Percentiles rank a stretch among this genome's conserved stretches.
These are phyloP conservation scores for Leptarthrus brevirostris DNA, from an alignment of 2,888 invertebrate species.

Conservation along the genomic window DNA sequence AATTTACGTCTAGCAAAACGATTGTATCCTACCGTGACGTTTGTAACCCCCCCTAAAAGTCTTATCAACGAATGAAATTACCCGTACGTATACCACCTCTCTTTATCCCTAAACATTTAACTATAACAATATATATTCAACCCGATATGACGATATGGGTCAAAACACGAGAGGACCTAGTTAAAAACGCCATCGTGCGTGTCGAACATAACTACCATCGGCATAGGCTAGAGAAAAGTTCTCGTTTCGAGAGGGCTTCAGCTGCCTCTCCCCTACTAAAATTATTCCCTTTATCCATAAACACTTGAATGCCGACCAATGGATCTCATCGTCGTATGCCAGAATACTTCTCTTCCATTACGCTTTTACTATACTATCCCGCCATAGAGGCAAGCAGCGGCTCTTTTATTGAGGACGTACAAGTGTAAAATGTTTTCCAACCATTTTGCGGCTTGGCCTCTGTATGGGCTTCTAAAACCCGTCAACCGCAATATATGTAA, in stretches of 20 bases:
- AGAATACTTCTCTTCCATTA: not conserved
- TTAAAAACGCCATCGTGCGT: conserved; percentile 45
- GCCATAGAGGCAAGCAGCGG: not conserved
- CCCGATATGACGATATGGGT: conserved; percentile 21
- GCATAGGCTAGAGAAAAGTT: conserved; percentile 16
- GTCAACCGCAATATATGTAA: conserved; percentile 46
- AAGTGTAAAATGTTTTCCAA: conserved; percentile 49
- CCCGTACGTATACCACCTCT: no score
- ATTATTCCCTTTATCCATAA: not conserved
- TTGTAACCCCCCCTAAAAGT: conserved; percentile 9
- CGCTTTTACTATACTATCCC: not conserved
- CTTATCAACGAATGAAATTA: conserved; percentile 1
- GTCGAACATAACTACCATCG: conserved; percentile 40
- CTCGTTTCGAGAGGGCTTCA: conserved; percentile 12
- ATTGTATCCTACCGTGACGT: no score
- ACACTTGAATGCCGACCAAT: conserved; percentile 9
- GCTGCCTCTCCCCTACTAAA: not conserved
- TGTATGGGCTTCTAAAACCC: conserved; percentile 23
- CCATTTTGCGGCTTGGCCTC: conserved; percentile 37
- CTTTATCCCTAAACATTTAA: not conserved
- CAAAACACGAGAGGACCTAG: conserved; percentile 33
- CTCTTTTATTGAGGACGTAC: conserved; percentile 32
- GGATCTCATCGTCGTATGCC: not conserved
- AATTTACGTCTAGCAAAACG: no score
- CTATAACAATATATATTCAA: not conserved